Evolutionary conservation across 2,888 invertebrate genomes (phyloP), one percentile per base, ranked within the genome.

Genomic region (Eueremaeus valkanovi): DNA sequence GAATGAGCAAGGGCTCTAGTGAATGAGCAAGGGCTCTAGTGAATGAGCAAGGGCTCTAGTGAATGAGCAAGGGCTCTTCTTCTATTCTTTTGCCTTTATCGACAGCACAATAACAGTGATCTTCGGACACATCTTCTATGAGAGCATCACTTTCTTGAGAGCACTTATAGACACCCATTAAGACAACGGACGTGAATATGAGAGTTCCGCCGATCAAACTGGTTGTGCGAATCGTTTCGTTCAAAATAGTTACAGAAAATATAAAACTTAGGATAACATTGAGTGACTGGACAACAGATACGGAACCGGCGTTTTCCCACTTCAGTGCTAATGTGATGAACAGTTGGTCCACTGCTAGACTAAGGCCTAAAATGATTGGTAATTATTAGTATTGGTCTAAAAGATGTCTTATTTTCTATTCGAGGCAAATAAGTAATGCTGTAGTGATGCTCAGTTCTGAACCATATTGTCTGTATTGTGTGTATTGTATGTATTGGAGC

Each of bases 211-310:
- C 77, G 9, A 76, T 21, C 1, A 76, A 66, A 49, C 72, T 73
- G 21, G 72, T 73, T 51, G 58, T 68, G 5, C 33, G 27, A 3
- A 75, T 31, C n/a, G 24, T 21, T 51, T 77, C 75, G 24, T 73
- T 40, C 3, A 77, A 45, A 33, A 77, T 70, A 5, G 72, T 24
- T 6, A 77, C 45, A 9, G 78, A 73, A 73, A 73, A 77, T 29
- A 77, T 68, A 40, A 77, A 77, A 70, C 75, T 77, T 9, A 77
- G 33, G 29, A 77, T 75, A 21, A 77, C 70, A 72, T 58, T 68
- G 11, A 73, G 45, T 29, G 76, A 58, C n/a, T 70, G 74, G n/a
- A 75, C 72, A 8, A 77, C 58, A 5, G 77, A 31, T n/a, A 75
- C 40, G 9, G 74, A 51, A 24, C 77, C 77, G 1, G 77, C 77